These are phyloP conservation scores for Hipposideros armiger DNA, from an alignment of 2,113 vertebrate species.

Conservation along the genomic window DNA sequence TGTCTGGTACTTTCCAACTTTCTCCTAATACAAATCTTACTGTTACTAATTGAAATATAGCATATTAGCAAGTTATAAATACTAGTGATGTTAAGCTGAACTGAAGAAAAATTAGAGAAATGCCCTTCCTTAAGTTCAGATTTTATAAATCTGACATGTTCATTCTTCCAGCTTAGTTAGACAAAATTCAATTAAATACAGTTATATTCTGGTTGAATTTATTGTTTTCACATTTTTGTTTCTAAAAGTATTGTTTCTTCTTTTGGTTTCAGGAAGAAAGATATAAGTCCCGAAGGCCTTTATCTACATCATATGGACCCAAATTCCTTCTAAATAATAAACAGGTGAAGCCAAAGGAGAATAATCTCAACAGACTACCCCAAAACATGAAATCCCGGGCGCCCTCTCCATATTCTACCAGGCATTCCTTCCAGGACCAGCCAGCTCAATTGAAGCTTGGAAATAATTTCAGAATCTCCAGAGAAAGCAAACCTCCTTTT, in stretches of 20 bases:
- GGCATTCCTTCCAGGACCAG: conserved; percentile 52
- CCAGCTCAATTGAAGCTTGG: conserved; percentile 67
- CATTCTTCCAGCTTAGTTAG: background rate
- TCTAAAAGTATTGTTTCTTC: background rate
- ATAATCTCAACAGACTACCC: background rate
- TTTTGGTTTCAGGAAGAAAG: conserved; percentile 72
- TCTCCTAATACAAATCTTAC: background rate
- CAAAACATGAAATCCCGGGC: conserved; percentile 56
- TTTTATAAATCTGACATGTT: conserved; percentile 19
- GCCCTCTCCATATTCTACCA: conserved; percentile 77
- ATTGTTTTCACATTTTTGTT: background rate
- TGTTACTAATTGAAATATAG: conserved; percentile 26
- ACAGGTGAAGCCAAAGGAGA: conserved; percentile 46
- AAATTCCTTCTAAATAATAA: conserved; percentile 6
- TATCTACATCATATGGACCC: conserved; percentile 70
- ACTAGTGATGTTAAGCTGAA: conserved; percentile 4
- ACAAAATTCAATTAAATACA: background rate
- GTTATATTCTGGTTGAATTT: conserved; percentile 32
- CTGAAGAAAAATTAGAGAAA: conserved; percentile 55
- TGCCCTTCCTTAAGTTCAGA: background rate
- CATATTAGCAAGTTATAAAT: background rate
- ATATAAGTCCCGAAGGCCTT: conserved; percentile 58
- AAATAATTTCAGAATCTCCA: conserved; percentile 47
- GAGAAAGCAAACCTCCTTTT: conserved; percentile 78
- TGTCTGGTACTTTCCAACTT: conserved; percentile 2